Base-by-base conservation (phyloP, 2,797 vertebrate species). In the Melopsittacus undulatus region DNA sequence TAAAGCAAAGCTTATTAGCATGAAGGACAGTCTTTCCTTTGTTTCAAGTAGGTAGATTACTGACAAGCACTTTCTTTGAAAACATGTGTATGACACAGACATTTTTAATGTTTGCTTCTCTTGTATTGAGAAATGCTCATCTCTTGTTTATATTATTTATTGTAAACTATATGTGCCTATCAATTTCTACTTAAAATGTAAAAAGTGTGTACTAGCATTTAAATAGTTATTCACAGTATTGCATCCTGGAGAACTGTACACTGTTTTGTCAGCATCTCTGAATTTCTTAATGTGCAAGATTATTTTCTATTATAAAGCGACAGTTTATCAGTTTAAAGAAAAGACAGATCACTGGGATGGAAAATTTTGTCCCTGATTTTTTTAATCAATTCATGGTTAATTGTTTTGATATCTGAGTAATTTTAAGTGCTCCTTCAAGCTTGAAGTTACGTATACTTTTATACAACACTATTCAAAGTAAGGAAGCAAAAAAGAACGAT, bases 321-420 rank as follows among this genome's bases (percentile, higher is more conserved):
- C 42, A 82, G 43, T 77, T 74, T 79, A 36, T 63, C 40, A 84
- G 43, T 77, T 74, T 79, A 78, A 54, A 79, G 75, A 52, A 69
- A 84, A 22, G 17, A 27, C 21, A 75, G 26, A 62, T 59, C 0
- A 0, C 4, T 74, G 56, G 3, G 5, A 23, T 66, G 49, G 51
- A 73, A 92, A 76, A 62, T 48, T 1, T n/a, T 20, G 4, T 26
- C 17, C n/a, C 52, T 84, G 51, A 74, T 51, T 85, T 54, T 45
- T 5, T 67, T 40, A 51, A 72, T 75, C 90, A 76, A 51, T 69
- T 76, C 43, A 21, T 66, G 10, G 16, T 40, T 73, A 40, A 56
- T 42, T 48, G 3, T 57, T 87, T 87, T 38, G 14, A 8, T n/a
- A 9, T 18, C 29, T 62, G 36, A 57, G 45, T 48, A n/a, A 62